Conservation (phyloP, 2,888 invertebrate genomes). For the Sicus ferrugineus region DNA sequence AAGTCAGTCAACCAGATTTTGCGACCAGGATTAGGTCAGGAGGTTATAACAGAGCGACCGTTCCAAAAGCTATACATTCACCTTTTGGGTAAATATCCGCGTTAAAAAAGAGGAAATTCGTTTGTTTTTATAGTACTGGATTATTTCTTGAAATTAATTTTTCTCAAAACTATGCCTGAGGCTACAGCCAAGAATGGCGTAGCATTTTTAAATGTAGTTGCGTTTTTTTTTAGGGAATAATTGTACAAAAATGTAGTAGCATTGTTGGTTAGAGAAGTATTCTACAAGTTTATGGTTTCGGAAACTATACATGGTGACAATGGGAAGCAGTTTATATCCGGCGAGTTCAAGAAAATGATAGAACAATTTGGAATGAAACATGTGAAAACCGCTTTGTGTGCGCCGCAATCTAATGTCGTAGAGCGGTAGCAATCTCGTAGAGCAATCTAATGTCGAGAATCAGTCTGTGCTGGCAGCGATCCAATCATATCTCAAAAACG, state of each 20-base stretch:
- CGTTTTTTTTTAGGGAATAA: no score
- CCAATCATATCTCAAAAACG: neutral
- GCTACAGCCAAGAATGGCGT: neutral
- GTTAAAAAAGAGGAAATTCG: neutral
- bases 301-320: neutral
- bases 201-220: no score
- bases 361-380: neutral
- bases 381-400: neutral
- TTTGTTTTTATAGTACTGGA: neutral
- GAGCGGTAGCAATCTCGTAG: neutral
- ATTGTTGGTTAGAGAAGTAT: neutral
- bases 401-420: neutral
- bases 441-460: no score
- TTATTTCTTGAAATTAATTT: neutral
- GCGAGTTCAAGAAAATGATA: neutral
- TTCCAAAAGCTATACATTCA: slow-evolving; percentile 38
- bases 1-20: slow-evolving; percentile 9
- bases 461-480: neutral
- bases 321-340: neutral
- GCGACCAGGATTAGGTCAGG: neutral
- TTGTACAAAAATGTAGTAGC: no score
- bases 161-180: neutral
- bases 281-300: neutral
- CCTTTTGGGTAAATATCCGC: slow-evolving; percentile 10
- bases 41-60: slow-evolving; percentile 25